These are phyloP conservation scores for Hemithea aestivaria DNA, from an alignment of 2,888 invertebrate genomes.

Conservation along the genomic window DNA sequence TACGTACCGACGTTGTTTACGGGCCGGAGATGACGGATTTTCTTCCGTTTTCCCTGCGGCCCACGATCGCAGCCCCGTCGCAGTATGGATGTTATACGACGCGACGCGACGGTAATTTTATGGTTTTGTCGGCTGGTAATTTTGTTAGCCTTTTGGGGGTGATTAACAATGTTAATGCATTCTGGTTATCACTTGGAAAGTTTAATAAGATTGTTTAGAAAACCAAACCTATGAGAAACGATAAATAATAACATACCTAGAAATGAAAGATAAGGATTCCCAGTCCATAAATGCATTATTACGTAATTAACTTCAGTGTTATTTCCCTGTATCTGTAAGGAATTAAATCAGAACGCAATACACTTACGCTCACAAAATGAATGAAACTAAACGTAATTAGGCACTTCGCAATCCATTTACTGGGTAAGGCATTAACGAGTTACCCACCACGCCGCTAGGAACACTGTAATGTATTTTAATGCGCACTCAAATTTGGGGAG, in stretches of 20 bases:
- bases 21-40: conserved; percentile 72
- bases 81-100: too few relatives aligned
- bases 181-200: too few relatives aligned
- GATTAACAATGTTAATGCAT: not conserved
- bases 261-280: too few relatives aligned
- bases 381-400: conserved; percentile 23
- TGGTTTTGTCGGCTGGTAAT: conserved; percentile 10
- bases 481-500: conserved; percentile 77
- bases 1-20: conserved; percentile 60
- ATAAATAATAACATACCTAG: too few relatives aligned
- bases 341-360: conserved; percentile 8
- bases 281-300: too few relatives aligned
- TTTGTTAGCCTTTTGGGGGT: conserved; percentile 5
- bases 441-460: conserved; percentile 31
- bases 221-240: too few relatives aligned
- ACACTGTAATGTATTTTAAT: conserved; percentile 69
- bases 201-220: too few relatives aligned
- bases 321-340: not conserved
- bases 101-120: conserved; percentile 25
- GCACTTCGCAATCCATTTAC: conserved; percentile 47
- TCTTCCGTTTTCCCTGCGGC: conserved; percentile 64
- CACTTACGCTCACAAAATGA: conserved; percentile 17
- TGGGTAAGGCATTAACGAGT: conserved; percentile 37
- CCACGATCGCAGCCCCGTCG: conserved; percentile 24
- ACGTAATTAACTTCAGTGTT: too few relatives aligned